Evolutionary conservation across 2,888 invertebrate species (phyloP), one percentile per base, ranked within the genome.

Genomic region (Dyspetes luteomarginatus): DNA sequence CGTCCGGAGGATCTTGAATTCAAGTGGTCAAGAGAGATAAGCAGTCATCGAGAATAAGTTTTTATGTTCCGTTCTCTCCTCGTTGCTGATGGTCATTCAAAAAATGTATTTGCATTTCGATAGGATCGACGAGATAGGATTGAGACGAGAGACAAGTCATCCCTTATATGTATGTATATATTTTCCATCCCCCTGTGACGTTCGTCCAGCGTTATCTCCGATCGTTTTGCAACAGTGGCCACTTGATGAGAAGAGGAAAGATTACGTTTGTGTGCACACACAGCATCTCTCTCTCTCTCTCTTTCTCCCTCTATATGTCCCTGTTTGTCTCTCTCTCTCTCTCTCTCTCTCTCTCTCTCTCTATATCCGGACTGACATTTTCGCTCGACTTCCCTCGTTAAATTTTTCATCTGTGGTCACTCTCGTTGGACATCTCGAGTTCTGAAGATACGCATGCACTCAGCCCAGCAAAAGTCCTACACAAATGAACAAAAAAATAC

Each of bases 81-180:
- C 83, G 86, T 84, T 41, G 52, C 74, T 64, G 73, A 78, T 74
- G 89, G 89, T 89, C 90, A 90, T 90, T 90, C 88, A 90, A 75
- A 83, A 81, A 84, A 65, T 82, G 88, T 90, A 91, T 91, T 91
- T 90, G 89, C 86, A 77, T 76, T 83, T 82, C 76, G 91, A 90
- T 90, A 89, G 86, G 87, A 91, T 89, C 89, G 82, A 69, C 83
- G 73, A 88, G 91, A 91, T 91, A 91, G 85, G 88, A 91, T 91
- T 91, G 81, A 78, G 86, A 87, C 83, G 82, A 36, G 74, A 82
- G 78, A 69, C 77, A 36, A 73, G 82, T 85, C 87, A 85, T 84
- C 84, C 84, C 87, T 84, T 41, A 50, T 56, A 30, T 48, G 65
- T 2, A 24, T 52, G 3, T 15, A 56, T 19, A 43, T 71, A 83